Base-by-base conservation (phyloP, 2,888 invertebrate species). In the Drosophila diplacantha region DNA sequence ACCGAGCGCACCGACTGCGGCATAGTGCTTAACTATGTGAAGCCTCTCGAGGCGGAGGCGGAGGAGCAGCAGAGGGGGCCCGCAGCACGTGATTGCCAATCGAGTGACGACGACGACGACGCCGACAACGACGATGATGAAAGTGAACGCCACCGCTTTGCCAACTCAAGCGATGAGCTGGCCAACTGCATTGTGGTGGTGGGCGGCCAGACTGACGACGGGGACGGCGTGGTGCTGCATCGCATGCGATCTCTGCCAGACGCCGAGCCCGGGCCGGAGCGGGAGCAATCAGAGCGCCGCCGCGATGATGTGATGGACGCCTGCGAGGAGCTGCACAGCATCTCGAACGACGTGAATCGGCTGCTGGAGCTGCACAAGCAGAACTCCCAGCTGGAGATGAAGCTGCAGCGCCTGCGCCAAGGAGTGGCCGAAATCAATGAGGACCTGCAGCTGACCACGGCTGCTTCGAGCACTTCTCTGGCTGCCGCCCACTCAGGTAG, bases 1-100 rank as follows among this genome's bases (percentile, higher is more conserved):
- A 89, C 89, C 1, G 90, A 90, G 77, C 80, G 85, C 29, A 85
- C 88, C 51, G 90, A 90, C 71, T 87, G 85, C 51, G 89, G 89
- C 31, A 89, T 90, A 52, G 81, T 86, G 11, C 72, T 88, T 7
- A 87, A 87, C 70, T 87, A 86, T 65, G 81, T 88, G 7, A 88
- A 87, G 71, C 49, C 73, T 3, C 69, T 88, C 32, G 72, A 46
- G 14, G 41, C 56, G 53, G 35, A 32, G 56, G 35, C 9, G 5
- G 58, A 46, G 46, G 43, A 34, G 20, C 47, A 53, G 74, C 63
- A 53, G 66, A 65, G 38, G 63, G 71, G 51, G 67, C 60, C 46
- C n/a, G 47, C 29, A 31, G 64, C 69, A 79, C 72, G 75, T 75
- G 78, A 69, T 50, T 59, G 71, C 43, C 54, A 71, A 64, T 47